Base-by-base conservation (phyloP, 1,140 invertebrate genomes). In the Manduca sexta region DNA sequence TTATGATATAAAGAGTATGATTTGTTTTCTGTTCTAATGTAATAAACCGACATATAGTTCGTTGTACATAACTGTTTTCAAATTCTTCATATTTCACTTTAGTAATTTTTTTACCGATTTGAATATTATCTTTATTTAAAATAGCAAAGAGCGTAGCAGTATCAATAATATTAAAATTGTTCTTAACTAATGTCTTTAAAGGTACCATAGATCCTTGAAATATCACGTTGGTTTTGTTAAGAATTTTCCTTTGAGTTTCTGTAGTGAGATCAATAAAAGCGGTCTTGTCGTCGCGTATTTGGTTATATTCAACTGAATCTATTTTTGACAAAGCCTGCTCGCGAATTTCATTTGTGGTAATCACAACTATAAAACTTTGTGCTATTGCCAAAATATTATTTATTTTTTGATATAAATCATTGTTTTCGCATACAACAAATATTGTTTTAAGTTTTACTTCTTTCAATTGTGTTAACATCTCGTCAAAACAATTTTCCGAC, bases 41-140 rank as follows among this genome's bases (percentile, higher is more conserved):
- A 6, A 49, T 18, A 16, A 11, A 42, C 11, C 46, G 46, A 17
- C 38, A 49, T 34, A 49, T 18, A 31, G 33, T 17, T 12, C 31
- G 38, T 17, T 33, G 17, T 10, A 49, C 31, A 34, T 49, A 49
- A 49, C 13, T 33, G 21, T 49, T 38, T 42, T 16, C 14, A 21
- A 49, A 21, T 18, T 49, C 46, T 33, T 49, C 31, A 26, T 34
- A 49, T 7, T 39, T 18, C 21, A 38, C 16, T 10, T 31, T 49
- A 14, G 39, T 49, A 15, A 49, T 41, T 31, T 7, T 2, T 3
- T 10, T 18, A 14, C 46, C 29, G 8, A 49, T 35, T 17, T 10
- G 2, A 35, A 41, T 49, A 13, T 41, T 21, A 33, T 49, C 38
- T 13, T 49, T 49, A 31, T 49, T 49, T 13, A 49, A 33, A 42